These are phyloP conservation scores for Nibea coibor DNA, from an alignment of 2,113 vertebrate species.

Conservation along the genomic window DNA sequence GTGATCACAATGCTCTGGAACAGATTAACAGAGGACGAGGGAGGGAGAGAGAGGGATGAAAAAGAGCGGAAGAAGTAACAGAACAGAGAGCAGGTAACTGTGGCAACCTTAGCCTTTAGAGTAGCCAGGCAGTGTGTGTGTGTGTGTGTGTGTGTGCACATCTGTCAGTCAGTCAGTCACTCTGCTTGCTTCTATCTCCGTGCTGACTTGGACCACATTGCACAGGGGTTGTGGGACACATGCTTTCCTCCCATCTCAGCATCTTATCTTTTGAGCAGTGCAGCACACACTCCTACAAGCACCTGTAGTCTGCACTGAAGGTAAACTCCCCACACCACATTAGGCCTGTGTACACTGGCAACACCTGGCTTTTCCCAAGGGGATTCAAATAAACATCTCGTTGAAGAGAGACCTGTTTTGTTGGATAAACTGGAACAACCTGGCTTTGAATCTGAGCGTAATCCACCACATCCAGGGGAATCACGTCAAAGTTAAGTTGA, in stretches of 20 bases:
- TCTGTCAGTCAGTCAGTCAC: conserved; percentile 37
- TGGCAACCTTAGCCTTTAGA: conserved; percentile 70
- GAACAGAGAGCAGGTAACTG: conserved; percentile 76
- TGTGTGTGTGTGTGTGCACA: conserved; percentile 9
- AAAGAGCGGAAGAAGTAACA: conserved; percentile 63
- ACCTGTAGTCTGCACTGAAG: conserved; percentile 72
- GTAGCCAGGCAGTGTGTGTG: conserved; percentile 18
- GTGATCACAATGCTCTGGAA: conserved; percentile 87
- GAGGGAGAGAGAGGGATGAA: conserved; percentile 65
- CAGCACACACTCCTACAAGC: conserved; percentile 70
- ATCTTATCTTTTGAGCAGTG: conserved; percentile 66
- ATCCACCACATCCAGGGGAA: conserved; percentile 81
- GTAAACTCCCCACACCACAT: conserved; percentile 78
- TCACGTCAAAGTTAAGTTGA: conserved; percentile 77
- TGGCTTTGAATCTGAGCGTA: conserved; percentile 74
- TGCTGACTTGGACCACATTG: conserved; percentile 19
- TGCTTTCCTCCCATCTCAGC: conserved; percentile 52
- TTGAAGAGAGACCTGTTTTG: conserved; percentile 81
- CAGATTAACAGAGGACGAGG: conserved; percentile 81
- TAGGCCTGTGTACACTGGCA: conserved; percentile 80
- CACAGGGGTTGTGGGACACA: conserved; percentile 34
- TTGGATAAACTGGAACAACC: conserved; percentile 80
- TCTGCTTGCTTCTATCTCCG: conserved; percentile 8
- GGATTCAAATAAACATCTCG: conserved; percentile 78
- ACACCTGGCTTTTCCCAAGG: conserved; percentile 74